Evolutionary conservation across 53 echinoderm and acorn worm species (phyloP), one percentile per base, ranked within the genome.

Genomic region (Antedon mediterranea): DNA sequence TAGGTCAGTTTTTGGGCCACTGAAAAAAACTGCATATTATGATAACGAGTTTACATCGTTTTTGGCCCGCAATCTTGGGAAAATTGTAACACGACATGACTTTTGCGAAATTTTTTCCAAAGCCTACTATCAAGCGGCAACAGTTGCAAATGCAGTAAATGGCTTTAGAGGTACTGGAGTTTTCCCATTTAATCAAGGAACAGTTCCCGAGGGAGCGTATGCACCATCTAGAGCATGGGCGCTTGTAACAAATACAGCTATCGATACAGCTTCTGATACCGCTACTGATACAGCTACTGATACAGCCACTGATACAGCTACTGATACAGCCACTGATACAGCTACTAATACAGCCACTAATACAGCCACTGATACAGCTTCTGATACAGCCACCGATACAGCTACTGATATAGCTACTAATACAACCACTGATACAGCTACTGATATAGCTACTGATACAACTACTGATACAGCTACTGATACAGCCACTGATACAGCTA

Each of bases 81-180:
- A 86, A 71, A 83, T 86, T 43, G 74, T 86, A n/a, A 86, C 82
- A 29, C 73, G 79, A 70, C 82, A 86, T 32, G 83, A 86, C 0
- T 82, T 82, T 57, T 86, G 79, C 79, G 82, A 86, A 71, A 79
- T 86, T 14, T 82, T 86, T 83, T 73, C 57, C 28, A 83, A 28
- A 82, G 86, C 86, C 1, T 82, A 85, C 34, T 43, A 31, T 32
- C 4, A 37, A 11, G 34, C 73, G 31, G 72, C 81, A 32, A 81
- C 81, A 14, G 77, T 85, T n/a, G 72, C 85, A 28, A 81, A 85
- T 78, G 73, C 78, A 34, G 82, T 73, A 0, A 86, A 78, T 74
- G 82, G 82, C 28, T 86, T 86, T 72, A 8, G 78, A 32, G 77
- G 37, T 34, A 82, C 78, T 78, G 82, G 78, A 4, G 73, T 81